These are phyloP conservation scores for Triplophysa tibetana DNA, from an alignment of 2,113 vertebrate genomes.

Conservation along the genomic window DNA sequence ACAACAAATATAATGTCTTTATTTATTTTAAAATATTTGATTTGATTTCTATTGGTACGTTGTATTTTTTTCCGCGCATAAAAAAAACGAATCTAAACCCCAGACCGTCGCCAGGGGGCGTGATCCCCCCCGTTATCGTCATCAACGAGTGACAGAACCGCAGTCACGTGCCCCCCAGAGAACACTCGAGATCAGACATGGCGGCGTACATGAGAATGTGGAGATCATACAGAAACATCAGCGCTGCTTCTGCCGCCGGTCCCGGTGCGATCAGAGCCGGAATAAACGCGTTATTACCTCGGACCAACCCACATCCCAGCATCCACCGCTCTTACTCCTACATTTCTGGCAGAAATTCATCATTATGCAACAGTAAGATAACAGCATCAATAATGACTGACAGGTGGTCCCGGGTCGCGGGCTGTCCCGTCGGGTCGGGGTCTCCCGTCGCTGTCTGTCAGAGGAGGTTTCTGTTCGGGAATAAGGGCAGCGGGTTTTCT, in stretches of 20 bases:
- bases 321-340: conserved; percentile 45
- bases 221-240: conserved; percentile 43
- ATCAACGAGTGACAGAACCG: conserved; percentile 62
- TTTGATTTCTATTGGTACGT: no score
- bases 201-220: conserved; percentile 66
- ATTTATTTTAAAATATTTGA: no score
- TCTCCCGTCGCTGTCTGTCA: conserved; percentile 20
- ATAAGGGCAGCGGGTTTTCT: conserved; percentile 67
- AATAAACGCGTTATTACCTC: neutral
- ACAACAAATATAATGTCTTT: no score
- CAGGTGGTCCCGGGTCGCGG: conserved; percentile 57
- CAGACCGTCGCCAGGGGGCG: no score
- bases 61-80: no score
- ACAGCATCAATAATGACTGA: conserved; percentile 39
- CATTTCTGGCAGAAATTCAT: neutral
- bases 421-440: conserved; percentile 4
- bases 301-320: neutral
- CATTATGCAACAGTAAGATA: conserved; percentile 25
- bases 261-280: neutral
- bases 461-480: conserved; percentile 60
- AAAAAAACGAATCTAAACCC: no score
- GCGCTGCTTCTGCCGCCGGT: conserved; percentile 17
- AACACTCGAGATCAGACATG: conserved; percentile 72
- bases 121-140: conserved; percentile 38
- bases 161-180: conserved; percentile 43